Evolutionary conservation across 1,140 invertebrate genomes (phyloP).

Genomic region (Meteorus sp.): DNA sequence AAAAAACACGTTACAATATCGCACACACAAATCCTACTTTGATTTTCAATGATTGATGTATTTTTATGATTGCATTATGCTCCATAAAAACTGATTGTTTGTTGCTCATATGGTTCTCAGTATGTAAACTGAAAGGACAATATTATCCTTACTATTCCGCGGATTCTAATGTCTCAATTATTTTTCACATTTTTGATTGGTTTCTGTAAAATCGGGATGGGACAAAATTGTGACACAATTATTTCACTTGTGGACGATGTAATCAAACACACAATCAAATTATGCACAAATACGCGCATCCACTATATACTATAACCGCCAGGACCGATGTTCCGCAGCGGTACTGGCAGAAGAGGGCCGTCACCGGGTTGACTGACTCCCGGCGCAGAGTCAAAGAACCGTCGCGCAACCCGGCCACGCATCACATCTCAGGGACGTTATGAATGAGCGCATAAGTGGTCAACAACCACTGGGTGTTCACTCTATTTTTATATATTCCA

Average conservation of each 20-base stretch:
- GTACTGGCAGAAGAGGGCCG: constrained; percentile 32
- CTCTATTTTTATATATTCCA: neutral
- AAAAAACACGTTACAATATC: no score
- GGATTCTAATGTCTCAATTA: neutral
- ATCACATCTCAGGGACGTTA: constrained; percentile 29
- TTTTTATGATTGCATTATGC: no score
- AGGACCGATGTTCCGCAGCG: constrained; percentile 10
- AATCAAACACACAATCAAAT: neutral
- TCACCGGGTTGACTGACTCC: constrained; percentile 56
- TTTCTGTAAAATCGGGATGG: no score
- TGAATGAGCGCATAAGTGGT: neutral
- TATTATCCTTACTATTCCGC: no score
- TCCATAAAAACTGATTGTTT: no score
- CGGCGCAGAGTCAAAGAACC: constrained; percentile 47
- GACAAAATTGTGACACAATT: no score
- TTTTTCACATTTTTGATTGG: no score
- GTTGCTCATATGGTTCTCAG: no score
- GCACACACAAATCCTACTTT: no score
- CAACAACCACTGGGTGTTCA: neutral
- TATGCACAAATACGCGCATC: neutral
- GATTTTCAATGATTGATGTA: no score
- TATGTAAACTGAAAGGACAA: no score
- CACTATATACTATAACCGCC: neutral
- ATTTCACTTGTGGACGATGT: neutral
- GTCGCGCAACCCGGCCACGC: constrained; percentile 50